phyloP scores from a whole-genome alignment of 2,113 vertebrate species.

The Hippocampus zosterae region DNA sequence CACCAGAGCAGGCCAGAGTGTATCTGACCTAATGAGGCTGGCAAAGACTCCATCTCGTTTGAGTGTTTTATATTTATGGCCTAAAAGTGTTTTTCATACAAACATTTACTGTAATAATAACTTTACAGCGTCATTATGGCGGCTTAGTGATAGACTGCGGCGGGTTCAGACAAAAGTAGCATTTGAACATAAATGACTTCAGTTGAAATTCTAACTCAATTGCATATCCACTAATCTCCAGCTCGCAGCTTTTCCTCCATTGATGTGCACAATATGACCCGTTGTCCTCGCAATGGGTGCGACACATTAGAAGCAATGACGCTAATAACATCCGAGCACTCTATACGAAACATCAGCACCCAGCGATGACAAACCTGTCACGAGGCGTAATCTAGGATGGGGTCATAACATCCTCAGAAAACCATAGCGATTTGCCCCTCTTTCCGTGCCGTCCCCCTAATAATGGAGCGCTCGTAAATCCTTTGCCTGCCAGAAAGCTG shows the following conservation, averaged over 20 bases:
- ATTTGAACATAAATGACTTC: neutral
- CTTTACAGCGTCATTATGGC: neutral
- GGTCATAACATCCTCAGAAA: conserved; percentile 89
- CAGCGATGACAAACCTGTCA: conserved; percentile 96
- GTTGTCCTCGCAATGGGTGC: conserved; percentile 67
- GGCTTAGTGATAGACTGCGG: neutral
- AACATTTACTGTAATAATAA: neutral
- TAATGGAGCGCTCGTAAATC: conserved; percentile 96
- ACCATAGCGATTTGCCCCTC: conserved; percentile 79
- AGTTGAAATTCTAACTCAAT: conserved; percentile 5
- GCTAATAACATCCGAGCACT: conserved; percentile 98
- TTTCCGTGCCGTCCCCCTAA: conserved; percentile 82
- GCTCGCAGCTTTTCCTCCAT: conserved; percentile 59
- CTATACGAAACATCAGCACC: conserved; percentile 86
- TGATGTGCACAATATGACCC: conserved; percentile 80
- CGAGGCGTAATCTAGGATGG: conserved; percentile 88
- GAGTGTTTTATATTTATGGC: neutral
- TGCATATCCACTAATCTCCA: conserved; percentile 40
- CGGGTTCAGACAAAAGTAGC: neutral
- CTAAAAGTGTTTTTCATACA: neutral
- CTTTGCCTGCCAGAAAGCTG: conserved; percentile 81
- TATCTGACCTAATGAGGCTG: no score
- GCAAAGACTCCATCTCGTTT: no score
- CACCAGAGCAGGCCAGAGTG: no score
- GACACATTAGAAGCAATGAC: conserved; percentile 97